Percentiles rank a stretch among this genome's conserved stretches.
phyloP scores from a whole-genome alignment of 2,113 vertebrate genomes.

The Chrysemys picta region DNA sequence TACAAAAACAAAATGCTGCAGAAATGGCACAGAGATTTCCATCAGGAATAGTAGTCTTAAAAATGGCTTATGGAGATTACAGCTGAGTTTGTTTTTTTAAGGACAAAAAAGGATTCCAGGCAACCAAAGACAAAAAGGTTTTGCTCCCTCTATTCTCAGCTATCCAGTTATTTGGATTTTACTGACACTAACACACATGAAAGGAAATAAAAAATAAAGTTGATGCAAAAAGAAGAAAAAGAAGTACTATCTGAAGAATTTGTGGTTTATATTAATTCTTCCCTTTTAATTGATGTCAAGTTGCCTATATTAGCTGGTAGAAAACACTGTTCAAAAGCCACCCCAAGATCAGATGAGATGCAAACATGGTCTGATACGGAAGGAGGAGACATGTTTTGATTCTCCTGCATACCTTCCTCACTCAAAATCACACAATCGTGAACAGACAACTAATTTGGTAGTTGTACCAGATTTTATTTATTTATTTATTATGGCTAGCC shows the following conservation, averaged over 20 bases:
- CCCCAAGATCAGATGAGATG: neutral
- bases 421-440: neutral
- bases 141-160: constrained; percentile 27
- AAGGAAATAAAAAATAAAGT: neutral
- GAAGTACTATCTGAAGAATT: neutral
- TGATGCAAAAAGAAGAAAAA: neutral
- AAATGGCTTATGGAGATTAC: constrained; percentile 51
- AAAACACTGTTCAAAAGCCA: neutral
- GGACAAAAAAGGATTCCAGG: neutral
- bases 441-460: neutral
- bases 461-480: neutral
- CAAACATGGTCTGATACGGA: neutral
- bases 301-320: neutral
- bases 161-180: neutral
- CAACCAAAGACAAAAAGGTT: constrained; percentile 2
- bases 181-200: neutral
- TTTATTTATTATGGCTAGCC: neutral
- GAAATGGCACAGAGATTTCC: constrained; percentile 44
- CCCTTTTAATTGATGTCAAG: neutral
- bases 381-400: neutral
- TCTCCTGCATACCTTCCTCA: neutral
- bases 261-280: accelerated
- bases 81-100: constrained; percentile 30
- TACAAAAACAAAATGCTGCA: constrained; percentile 56
- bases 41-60: constrained; percentile 19